Percentiles rank a stretch among this genome's conserved stretches.
Conservation (phyloP, 2,888 invertebrate species). For the Pammene aurita region DNA sequence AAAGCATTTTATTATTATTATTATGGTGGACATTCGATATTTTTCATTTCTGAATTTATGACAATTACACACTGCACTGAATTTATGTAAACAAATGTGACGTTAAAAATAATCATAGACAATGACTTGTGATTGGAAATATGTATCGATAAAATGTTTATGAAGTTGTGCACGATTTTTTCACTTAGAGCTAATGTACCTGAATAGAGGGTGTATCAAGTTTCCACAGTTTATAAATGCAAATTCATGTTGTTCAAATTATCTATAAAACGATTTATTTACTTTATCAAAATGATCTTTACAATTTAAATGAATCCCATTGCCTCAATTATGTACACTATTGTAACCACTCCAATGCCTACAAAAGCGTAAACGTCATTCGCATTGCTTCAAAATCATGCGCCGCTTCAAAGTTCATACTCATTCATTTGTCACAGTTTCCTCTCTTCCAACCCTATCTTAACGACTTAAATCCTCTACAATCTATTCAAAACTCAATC, state of each 20-base stretch:
- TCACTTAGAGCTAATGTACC: too few relatives aligned
- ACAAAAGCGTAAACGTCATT: conserved; percentile 41
- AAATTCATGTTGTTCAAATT: neutral
- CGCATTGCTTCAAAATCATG: conserved; percentile 40
- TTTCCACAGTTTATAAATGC: neutral
- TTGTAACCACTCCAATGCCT: conserved; percentile 28
- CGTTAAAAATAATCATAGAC: too few relatives aligned
- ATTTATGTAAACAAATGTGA: too few relatives aligned
- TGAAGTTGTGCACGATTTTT: too few relatives aligned
- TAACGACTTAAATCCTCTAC: conserved; percentile 32
- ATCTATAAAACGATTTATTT: neutral
- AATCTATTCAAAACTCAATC: neutral
- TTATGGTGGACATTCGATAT: too few relatives aligned
- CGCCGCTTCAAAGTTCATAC: conserved; percentile 65
- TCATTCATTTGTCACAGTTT: conserved; percentile 75
- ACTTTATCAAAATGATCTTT: neutral
- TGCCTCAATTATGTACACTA: conserved; percentile 17
- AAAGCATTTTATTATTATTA: too few relatives aligned
- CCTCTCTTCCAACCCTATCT: conserved; percentile 43
- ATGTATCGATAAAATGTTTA: too few relatives aligned
- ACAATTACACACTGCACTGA: too few relatives aligned
- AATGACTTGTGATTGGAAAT: too few relatives aligned
- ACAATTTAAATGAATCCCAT: conserved; percentile 21
- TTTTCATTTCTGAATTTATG: too few relatives aligned
- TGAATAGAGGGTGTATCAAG: too few relatives aligned